A percentile compares a stretch with the other conserved stretches of the same genome.
Conservation (phyloP, 1,140 invertebrate species). For the Ips nitidus region DNA sequence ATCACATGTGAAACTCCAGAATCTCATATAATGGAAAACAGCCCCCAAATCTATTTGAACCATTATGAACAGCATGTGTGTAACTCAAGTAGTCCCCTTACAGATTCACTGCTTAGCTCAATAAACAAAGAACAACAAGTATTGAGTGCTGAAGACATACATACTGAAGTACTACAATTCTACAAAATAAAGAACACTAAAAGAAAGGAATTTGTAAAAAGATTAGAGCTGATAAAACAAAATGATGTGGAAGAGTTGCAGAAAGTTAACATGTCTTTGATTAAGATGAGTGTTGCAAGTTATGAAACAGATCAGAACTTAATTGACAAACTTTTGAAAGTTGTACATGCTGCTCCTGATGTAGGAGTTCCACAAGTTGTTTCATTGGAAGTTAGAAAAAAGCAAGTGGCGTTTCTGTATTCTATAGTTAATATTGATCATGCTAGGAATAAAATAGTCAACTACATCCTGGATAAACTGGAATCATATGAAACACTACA, state of each 20-base stretch:
- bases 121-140: no score
- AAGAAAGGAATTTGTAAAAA: background rate
- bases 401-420: slow-evolving; percentile 35
- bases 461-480: slow-evolving; percentile 19
- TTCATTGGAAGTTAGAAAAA: slow-evolving; percentile 24
- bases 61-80: background rate
- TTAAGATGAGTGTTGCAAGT: slow-evolving; percentile 19
- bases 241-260: slow-evolving; percentile 25
- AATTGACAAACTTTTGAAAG: slow-evolving; percentile 22
- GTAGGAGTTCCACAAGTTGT: background rate
- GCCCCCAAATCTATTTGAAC: slow-evolving; percentile 11
- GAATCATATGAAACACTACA: slow-evolving; percentile 18
- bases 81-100: no score
- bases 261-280: slow-evolving; percentile 3
- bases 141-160: slow-evolving; percentile 15
- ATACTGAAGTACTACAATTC: slow-evolving; percentile 21
- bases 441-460: slow-evolving; percentile 11
- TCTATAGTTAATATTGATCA: slow-evolving; percentile 21
- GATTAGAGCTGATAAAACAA: slow-evolving; percentile 31
- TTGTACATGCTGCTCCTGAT: background rate
- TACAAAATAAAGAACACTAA: slow-evolving; percentile 30
- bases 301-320: slow-evolving; percentile 35
- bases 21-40: slow-evolving; percentile 12
- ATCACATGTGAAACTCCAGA: slow-evolving; percentile 11
- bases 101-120: no score